Evolutionary conservation across 2,797 vertebrate genomes (phyloP).

Genomic region (Nyctalus aviator): DNA sequence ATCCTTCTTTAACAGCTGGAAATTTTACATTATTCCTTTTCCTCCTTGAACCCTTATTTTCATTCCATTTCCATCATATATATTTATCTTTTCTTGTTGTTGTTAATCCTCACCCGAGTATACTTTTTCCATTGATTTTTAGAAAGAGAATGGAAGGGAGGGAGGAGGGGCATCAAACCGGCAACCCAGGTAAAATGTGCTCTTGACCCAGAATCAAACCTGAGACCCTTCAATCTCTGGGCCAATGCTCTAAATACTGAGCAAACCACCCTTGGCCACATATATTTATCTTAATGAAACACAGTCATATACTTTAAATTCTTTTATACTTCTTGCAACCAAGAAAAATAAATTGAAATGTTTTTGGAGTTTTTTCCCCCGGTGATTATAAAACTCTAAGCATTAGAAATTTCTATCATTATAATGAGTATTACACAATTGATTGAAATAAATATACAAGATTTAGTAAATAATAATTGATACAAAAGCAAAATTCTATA

Average conservation of each 20-base stretch:
- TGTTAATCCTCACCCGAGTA: no score
- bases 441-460: neutral
- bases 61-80: neutral
- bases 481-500: neutral
- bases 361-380: neutral
- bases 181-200: no score
- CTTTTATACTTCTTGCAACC: slow-evolving; percentile 11
- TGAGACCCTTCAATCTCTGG: no score
- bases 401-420: neutral
- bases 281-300: neutral
- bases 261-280: neutral
- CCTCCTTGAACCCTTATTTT: neutral
- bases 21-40: neutral
- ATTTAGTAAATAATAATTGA: neutral
- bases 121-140: no score
- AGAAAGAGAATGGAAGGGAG: no score
- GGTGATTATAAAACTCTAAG: neutral
- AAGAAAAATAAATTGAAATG: neutral
- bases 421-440: neutral
- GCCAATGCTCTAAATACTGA: no score
- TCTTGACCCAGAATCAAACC: no score
- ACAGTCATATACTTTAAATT: neutral
- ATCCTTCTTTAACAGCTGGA: neutral
- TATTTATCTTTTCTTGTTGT: neutral
- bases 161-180: no score